Conservation (phyloP, 2,797 vertebrate species). For the Furcifer pardalis region DNA sequence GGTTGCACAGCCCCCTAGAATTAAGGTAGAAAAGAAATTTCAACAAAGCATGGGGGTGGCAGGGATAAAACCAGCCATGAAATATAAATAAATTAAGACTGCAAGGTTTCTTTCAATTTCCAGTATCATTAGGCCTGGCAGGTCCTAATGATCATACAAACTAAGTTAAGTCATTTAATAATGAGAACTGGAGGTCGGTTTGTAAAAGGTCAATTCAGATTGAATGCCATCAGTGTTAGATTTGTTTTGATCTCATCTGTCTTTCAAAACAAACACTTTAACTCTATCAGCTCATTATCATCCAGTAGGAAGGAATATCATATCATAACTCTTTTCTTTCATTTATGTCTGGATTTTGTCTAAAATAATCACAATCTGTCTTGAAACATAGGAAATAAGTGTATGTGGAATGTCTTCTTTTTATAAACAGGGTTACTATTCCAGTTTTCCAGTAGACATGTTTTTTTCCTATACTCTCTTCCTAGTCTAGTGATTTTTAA, state of each 20-base stretch:
- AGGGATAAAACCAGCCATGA: slow-evolving; percentile 10
- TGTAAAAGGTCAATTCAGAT: not conserved
- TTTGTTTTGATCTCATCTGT: not conserved
- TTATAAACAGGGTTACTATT: not conserved
- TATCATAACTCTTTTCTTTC: not conserved
- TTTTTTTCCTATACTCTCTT: not conserved
- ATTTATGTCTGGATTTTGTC: not conserved
- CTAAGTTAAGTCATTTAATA: not conserved
- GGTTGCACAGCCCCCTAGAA: slow-evolving; percentile 38
- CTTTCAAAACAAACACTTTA: not conserved
- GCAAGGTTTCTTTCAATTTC: not conserved
- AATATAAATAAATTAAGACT: slow-evolving; percentile 5
- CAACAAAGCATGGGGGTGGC: slow-evolving; percentile 11
- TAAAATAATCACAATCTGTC: not conserved
- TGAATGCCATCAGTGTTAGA: not conserved
- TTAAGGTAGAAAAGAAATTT: slow-evolving; percentile 40
- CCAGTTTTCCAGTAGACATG: not conserved
- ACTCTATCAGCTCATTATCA: not conserved
- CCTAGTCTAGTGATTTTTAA: not conserved
- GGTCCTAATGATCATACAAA: not conserved
- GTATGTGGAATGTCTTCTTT: not conserved
- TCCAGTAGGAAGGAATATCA: not conserved
- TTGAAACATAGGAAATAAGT: not conserved
- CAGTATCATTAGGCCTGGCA: not conserved
- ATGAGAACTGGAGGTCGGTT: not conserved